Base-by-base conservation (phyloP, 2,888 invertebrate species). In the Sinotaia quadrata region DNA sequence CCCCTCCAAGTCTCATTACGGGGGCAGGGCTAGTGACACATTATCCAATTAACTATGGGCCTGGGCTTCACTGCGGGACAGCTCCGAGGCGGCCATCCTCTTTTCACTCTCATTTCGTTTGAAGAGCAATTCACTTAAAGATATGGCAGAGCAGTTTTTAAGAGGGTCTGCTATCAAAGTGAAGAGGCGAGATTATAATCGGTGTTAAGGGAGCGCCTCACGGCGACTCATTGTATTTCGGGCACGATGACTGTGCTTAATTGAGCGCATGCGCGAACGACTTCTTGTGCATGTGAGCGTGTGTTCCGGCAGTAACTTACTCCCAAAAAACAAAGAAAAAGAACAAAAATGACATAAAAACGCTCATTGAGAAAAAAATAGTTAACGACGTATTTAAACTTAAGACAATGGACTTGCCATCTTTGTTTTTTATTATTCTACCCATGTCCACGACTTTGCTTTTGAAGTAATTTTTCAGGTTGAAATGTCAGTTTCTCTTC, bases 11-110 rank as follows among this genome's bases (percentile, higher is more conserved):
- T 37, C 63, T 41, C 63, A 37, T 63, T 49, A 52, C 52, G 41
- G 29, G n/a, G n/a, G 52, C 37, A 5, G 15, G 21, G 33, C n/a
- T 31, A 51, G 63, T 63, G 63, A 63, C 63, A 63, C 63, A 63
- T 54, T 63, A 63, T 63, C 63, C 63, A 63, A 63, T 63, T 54
- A 63, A 63, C 51, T 41, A 54, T 21, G n/a, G 41, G 37, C 63
- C 52, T 54, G 31, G 37, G 27, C 54, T 63, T 63, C 63, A 34
- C 37, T 63, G 63, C 63, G 63, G 63, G 41, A 18, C 54, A 37
- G 36, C 31, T 33, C 8, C 24, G 29, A 24, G 37, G 58, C 31
- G 24, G 4, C 27, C 36, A 36, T 47, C 62, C 18, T 52, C 33
- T 52, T 52, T 36, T 18, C 59, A 21, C 29, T 52, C 36, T 61